Base-by-base conservation (phyloP, 2,797 vertebrate species). In the Anguilla megastoma region DNA sequence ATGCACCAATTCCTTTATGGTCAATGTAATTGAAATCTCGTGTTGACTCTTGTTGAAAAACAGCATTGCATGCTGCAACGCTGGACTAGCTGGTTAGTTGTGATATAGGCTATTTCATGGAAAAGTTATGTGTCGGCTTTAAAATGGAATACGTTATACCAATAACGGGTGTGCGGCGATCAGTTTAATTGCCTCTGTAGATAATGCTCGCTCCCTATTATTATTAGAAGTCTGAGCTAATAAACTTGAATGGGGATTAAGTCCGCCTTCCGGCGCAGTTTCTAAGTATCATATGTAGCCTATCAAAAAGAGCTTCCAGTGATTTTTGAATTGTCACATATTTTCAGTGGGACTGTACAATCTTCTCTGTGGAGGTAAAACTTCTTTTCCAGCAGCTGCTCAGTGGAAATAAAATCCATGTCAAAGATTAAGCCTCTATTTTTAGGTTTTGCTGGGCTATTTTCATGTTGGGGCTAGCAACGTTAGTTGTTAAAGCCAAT, bases 341-440 rank as follows among this genome's bases (percentile, higher is more conserved):
- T n/a, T 45, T 41, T 48, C 41, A 48, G 18, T 45, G 16, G 71
- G 6, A 45, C 79, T 48, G 79, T 24, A 21, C 16, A 50, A 50
- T 8, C 24, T 48, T n/a, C 18, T 24, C 5, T 82, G 2, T 5
- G 76, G 14, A 41, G 8, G 41, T 79, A 45, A 71, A 45, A 41
- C 36, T 41, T 45, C 6, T 16, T 45, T 79, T 24, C 21, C 45
- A 82, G 41, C 45, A 45, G 79, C 18, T 82, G 36, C 74, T 18
- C 14, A 24, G 79, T 82, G 79, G 79, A 82, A 48, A 82, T 82
- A 82, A 82, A 48, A 82, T 50, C 79, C 79, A 82, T 48, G 79
- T 50, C 41, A 82, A 82, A 82, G 36, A 82, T 50, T 45, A 82
- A 48, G 41, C 24, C 79, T 36, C 36, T 82, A 82, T 82, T 50